Evolutionary conservation across 2,113 vertebrate genomes (phyloP).

Genomic region (Aptenodytes forsteri): DNA sequence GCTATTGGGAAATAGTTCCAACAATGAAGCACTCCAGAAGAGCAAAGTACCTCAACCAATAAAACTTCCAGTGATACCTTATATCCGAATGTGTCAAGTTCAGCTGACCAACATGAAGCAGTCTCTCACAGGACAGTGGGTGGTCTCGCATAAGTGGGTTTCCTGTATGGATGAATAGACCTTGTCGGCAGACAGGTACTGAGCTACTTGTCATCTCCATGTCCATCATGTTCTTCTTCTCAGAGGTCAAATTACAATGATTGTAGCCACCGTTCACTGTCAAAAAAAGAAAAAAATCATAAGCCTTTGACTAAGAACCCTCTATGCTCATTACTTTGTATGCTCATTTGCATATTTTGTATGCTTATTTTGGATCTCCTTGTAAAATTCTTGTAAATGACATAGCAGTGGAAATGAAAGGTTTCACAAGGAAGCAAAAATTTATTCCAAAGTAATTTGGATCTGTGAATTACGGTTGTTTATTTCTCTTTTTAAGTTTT

Average conservation of each 20-base stretch:
- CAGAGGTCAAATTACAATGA: slow-evolving; percentile 74
- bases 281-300: background rate
- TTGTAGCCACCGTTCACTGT: slow-evolving; percentile 79
- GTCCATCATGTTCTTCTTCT: slow-evolving; percentile 79
- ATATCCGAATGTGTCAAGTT: slow-evolving; percentile 73
- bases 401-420: background rate
- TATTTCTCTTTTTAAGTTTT: background rate
- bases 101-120: slow-evolving; percentile 74
- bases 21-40: background rate
- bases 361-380: background rate
- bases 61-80: slow-evolving; percentile 69
- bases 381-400: background rate
- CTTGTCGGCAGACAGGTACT: slow-evolving; percentile 79
- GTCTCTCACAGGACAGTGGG: slow-evolving; percentile 75
- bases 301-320: background rate
- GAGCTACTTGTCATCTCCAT: slow-evolving; percentile 70
- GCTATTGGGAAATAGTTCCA: background rate
- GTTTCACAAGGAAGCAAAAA: background rate
- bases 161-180: slow-evolving; percentile 72
- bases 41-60: background rate
- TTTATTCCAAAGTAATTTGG: background rate
- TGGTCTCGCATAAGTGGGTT: slow-evolving; percentile 74
- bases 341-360: background rate
- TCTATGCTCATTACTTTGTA: background rate
- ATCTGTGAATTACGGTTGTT: background rate